Percentiles rank a stretch among this genome's conserved stretches.
phyloP scores from a whole-genome alignment of 2,797 vertebrate genomes.

The Limosa lapponica region DNA sequence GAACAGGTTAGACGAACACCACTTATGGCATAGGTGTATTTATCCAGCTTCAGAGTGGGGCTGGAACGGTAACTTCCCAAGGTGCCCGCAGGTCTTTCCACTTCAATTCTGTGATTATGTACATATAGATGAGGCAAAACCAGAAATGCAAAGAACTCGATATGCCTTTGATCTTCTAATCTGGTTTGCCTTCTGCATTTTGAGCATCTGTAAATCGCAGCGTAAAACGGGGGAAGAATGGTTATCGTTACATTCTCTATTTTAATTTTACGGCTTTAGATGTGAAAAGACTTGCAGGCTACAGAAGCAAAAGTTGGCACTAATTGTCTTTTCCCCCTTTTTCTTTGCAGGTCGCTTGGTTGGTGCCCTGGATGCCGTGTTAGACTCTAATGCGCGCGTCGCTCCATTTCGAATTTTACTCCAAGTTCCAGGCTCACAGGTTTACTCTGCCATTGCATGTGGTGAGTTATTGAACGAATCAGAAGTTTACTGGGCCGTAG shows the following conservation, averaged over 20 bases:
- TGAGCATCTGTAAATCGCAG: not conserved
- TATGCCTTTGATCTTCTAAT: constrained; percentile 14
- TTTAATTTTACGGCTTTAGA: not conserved
- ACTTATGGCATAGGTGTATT: not conserved
- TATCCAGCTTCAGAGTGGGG: not conserved
- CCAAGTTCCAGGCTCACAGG: constrained; percentile 91
- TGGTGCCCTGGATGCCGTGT: constrained; percentile 91
- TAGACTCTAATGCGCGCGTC: constrained; percentile 93
- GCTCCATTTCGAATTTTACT: constrained; percentile 94
- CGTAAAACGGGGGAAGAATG: not conserved
- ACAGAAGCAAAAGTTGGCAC: not conserved
- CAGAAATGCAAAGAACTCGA: fast-evolving
- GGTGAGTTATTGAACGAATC: constrained; percentile 89
- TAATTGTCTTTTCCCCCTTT: not conserved
- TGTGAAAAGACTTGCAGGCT: not conserved
- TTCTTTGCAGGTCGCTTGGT: constrained; percentile 88
- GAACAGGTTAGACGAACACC: constrained; percentile 30
- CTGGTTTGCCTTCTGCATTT: not conserved
- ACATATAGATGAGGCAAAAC: not conserved
- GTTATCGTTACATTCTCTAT: fast-evolving
- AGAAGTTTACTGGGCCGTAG: constrained; percentile 92
- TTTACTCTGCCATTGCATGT: constrained; percentile 95
- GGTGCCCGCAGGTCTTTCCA: not conserved
- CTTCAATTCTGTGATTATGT: not conserved
- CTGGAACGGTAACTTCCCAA: not conserved